These are phyloP conservation scores for Siniperca knerii DNA, from an alignment of 2,113 vertebrate species.

Conservation along the genomic window DNA sequence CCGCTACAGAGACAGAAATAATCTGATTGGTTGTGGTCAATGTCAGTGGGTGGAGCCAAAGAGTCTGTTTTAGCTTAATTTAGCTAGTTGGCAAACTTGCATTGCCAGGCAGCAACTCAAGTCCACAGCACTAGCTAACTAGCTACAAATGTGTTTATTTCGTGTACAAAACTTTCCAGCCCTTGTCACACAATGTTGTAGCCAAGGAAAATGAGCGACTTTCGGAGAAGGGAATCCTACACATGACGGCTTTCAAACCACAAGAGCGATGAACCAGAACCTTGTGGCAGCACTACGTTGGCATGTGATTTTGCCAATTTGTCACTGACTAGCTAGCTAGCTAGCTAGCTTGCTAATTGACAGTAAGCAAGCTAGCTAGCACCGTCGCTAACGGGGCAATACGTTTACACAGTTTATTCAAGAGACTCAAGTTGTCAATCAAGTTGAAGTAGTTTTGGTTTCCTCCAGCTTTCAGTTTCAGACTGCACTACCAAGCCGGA, in stretches of 20 bases:
- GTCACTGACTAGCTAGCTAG: too few relatives aligned
- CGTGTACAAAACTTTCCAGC: not conserved
- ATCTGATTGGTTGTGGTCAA: conserved; percentile 1
- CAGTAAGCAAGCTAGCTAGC: not conserved
- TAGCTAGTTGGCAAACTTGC: not conserved
- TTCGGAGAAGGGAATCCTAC: not conserved
- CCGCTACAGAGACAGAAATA: not conserved
- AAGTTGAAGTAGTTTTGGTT: not conserved
- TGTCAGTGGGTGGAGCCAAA: not conserved
- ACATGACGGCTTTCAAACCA: not conserved
- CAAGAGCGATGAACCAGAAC: not conserved
- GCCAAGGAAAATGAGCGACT: not conserved
- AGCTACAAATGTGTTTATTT: not conserved
- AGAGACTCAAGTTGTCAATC: not conserved
- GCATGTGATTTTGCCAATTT: not conserved
- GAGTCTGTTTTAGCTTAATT: not conserved
- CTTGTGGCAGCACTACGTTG: not conserved
- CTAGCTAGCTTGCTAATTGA: not conserved
- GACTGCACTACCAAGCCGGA: not conserved
- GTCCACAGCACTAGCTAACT: not conserved
- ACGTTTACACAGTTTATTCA: not conserved
- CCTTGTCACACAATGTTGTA: not conserved
- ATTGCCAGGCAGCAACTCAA: not conserved
- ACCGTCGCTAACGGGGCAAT: not conserved
- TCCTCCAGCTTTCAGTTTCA: not conserved